Evolutionary conservation across 92 coral and sea anemone species (phyloP), one percentile per base, ranked within the genome.

Genomic region (Blastomussa wellsi): DNA sequence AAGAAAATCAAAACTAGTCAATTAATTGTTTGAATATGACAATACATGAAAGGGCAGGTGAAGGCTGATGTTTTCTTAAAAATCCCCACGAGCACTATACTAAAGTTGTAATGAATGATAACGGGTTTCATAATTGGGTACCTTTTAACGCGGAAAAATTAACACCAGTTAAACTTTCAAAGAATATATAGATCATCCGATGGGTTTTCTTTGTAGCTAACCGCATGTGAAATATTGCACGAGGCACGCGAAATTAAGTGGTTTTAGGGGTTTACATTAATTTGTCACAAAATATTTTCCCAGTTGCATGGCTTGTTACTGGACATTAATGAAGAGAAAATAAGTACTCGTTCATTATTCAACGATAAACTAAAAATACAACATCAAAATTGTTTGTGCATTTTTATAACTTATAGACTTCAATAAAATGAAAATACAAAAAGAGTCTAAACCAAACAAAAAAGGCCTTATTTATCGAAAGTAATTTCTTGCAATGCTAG

Each of bases 1-100:
- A 10, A 51, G 52, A 39, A 70, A 82, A 26, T 38, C 70, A 19
- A 51, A 38, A 5, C 26, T 28, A 72, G n/a, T 52, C 60, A 29
- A 82, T 82, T 52, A 53, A 70, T 38, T 70, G 28, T 70, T 70
- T 70, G 75, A 70, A 70, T 70, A 8, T 24, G 31, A 36, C 75
- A 36, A 37, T 17, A 37, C 16, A 26, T 2, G 35, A 13, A 36
- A 22, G 12, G 75, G 37, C 75, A 70, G 75, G 47, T 70, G 75
- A 20, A 37, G 2, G 0, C 35, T 70, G 31, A 17, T 19, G 41
- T 36, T 69, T 26, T 6, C 36, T 70, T 70, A 70, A 62, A 60
- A 33, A 16, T 70, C 26, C 13, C 47, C 75, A 70, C 41, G 24
- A 13, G 5, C 42, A 14, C 38, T 5, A 22, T 20, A 70, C 44